A percentile compares a stretch with the other conserved stretches of the same genome.
phyloP scores from a whole-genome alignment of 2,797 vertebrate species.

The Prunella strophiata region DNA sequence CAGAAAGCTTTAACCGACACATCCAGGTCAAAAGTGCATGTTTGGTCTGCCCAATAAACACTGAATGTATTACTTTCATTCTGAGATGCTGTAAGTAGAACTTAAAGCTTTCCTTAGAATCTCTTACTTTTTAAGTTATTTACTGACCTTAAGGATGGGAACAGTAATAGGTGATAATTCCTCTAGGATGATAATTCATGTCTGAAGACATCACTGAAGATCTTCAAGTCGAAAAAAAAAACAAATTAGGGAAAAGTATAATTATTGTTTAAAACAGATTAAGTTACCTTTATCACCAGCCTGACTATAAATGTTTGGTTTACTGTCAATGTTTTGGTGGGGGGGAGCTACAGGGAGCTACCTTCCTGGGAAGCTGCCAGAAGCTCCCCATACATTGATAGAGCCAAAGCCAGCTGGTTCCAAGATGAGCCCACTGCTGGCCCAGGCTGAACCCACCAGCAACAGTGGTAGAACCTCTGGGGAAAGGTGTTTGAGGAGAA shows the following conservation, averaged over 20 bases:
- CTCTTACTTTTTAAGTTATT: not conserved
- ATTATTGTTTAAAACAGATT: not conserved
- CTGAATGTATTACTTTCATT: not conserved
- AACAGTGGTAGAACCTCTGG: no score
- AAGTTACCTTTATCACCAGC: not conserved
- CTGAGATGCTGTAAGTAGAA: not conserved
- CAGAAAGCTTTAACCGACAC: not conserved
- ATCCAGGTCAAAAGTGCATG: not conserved
- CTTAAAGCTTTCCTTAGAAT: not conserved
- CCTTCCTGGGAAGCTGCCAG: not conserved
- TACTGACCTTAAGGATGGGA: not conserved
- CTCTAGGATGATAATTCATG: not conserved
- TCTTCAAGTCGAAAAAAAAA: not conserved
- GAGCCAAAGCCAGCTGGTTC: not conserved
- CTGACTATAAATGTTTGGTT: not conserved
- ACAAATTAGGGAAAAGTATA: not conserved
- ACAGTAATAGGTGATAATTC: not conserved
- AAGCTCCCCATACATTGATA: not conserved
- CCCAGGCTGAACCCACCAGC: not conserved
- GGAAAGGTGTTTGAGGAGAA: rapidly evolving
- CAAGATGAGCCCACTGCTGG: not conserved
- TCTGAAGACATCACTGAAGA: not conserved
- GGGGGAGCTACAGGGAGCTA: not conserved
- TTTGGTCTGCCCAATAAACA: not conserved
- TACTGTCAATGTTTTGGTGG: not conserved